Evolutionary conservation across 2,113 vertebrate genomes (phyloP), one percentile per base, ranked within the genome.

Genomic region (Corythoichthys intestinalis): DNA sequence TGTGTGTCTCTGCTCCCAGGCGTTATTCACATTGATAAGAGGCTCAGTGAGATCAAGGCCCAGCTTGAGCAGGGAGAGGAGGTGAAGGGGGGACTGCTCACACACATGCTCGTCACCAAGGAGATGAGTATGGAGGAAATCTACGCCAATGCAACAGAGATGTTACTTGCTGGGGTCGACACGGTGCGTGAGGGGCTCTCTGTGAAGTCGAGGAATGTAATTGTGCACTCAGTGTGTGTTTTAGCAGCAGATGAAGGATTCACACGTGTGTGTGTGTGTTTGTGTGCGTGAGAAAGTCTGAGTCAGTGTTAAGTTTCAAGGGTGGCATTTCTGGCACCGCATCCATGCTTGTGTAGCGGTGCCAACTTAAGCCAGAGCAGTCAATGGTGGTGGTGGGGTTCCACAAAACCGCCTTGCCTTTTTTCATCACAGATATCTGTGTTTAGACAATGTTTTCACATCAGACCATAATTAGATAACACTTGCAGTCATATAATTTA

Each of bases 121-220:
- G 94, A 95, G 70, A 91, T 98, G 88, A 93, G 85, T 4, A n/a
- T 94, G 59, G 94, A 98, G 90, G 95, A 98, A 75, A 94, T 98
- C 82, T 96, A 96, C 0, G 96, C 96, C 79, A 98, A 96, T 52
- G 87, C 94, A 82, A 96, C 96, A 0, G 96, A 98, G 90, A 95
- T 98, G 95, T 93, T 98, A 7, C 90, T 98, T 85, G 96, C 96
- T 0, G 95, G 96, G 1, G 94, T 98, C 0, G 95, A 98, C 86
- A 97, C 94, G 79, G 95, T 96, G 88, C 59, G 83, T 81, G 65
- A 34, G 34, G 56, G 6, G 53, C 28, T 8, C 7, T 46, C 10
- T 11, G 14, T 10, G 48, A 34, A 20, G 15, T 66, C 35, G 10
- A 57, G 44, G 17, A 49, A 61, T 49, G 58, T 4, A 14, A 35